Base-by-base conservation (phyloP, 2,797 vertebrate species). In the Denticeps clupeoides region DNA sequence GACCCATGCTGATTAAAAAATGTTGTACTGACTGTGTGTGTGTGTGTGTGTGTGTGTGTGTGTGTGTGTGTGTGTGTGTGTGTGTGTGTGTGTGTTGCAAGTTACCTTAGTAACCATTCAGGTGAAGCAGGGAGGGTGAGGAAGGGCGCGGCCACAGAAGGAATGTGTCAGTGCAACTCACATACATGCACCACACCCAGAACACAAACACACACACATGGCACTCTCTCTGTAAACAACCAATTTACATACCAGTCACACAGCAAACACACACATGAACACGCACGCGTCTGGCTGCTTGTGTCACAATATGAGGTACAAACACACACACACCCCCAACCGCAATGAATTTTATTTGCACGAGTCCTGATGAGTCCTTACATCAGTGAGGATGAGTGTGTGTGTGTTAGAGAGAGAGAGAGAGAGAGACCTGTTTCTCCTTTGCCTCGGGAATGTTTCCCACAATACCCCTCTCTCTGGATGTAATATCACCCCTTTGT, bases 401-500 rank as follows among this genome's bases (percentile, higher is more conserved):
- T 49, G n/a, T 26, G n/a, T 40, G 27, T 41, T 9, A 8, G 38
- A 8, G 18, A 21, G 19, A 38, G 24, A 4, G 9, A 40, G 45
- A 56, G 48, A 35, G 7, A 3, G 27, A 53, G 33, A 47, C 46
- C 49, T 62, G 52, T 21, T 43, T 27, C 19, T 24, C 41, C 35
- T 45, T 60, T 59, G 43, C 47, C 45, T 22, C 16, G 40, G 35
- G 10, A 45, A 13, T 33, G 10, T 32, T 53, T 45, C 41, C 78
- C 73, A 80, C 71, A 73, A 72, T 79, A 72, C 73, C 70, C 66
- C 75, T 80, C 70, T 78, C 70, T 74, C 65, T n/a, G n/a, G 40
- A 61, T 83, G 82, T 81, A 79, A 82, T 79, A 68, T 81, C 78
- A 85, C 75, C 83, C 81, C 80, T 76, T 78, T 67, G 74, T 80